Percentiles rank a stretch among this genome's conserved stretches.
These are phyloP conservation scores for Dolichallabes microphthalmus DNA, from an alignment of 2,113 vertebrate species.

Conservation along the genomic window DNA sequence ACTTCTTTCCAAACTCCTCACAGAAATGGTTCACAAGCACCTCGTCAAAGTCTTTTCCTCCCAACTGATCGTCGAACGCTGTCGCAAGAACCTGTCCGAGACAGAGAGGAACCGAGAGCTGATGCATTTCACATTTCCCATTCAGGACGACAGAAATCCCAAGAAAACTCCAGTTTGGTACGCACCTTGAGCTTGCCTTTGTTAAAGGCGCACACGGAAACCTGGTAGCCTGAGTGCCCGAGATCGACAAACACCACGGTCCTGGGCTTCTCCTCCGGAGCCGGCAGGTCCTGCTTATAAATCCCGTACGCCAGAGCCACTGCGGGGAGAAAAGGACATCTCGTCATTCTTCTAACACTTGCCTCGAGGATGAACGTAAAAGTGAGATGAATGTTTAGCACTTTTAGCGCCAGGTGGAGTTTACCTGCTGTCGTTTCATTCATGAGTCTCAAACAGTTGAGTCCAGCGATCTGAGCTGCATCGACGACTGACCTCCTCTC, in stretches of 20 bases:
- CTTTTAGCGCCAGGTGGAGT: background rate
- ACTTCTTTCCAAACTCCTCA: slow-evolving; percentile 93
- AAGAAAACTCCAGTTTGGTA: background rate
- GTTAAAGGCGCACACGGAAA: slow-evolving; percentile 96
- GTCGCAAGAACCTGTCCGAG: slow-evolving; percentile 84
- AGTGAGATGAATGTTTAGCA: background rate
- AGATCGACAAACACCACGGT: slow-evolving; percentile 96
- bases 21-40: slow-evolving; percentile 88
- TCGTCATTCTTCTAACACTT: background rate
- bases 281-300: slow-evolving; percentile 96
- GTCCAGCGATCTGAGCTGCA: slow-evolving; percentile 95
- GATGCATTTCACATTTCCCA: background rate
- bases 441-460: slow-evolving; percentile 92
- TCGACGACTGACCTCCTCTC: slow-evolving; percentile 94
- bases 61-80: slow-evolving; percentile 85
- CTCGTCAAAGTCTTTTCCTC: slow-evolving; percentile 94
- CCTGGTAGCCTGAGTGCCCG: slow-evolving; percentile 95
- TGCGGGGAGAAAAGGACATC: slow-evolving; percentile 51
- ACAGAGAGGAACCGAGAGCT: background rate
- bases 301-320: slow-evolving; percentile 97
- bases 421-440: slow-evolving; percentile 96
- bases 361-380: background rate
- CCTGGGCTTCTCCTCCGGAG: slow-evolving; percentile 91
- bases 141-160: background rate
- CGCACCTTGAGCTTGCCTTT: slow-evolving; percentile 95